phyloP scores from a whole-genome alignment of 2,113 vertebrate genomes.

The Phycodurus eques region DNA sequence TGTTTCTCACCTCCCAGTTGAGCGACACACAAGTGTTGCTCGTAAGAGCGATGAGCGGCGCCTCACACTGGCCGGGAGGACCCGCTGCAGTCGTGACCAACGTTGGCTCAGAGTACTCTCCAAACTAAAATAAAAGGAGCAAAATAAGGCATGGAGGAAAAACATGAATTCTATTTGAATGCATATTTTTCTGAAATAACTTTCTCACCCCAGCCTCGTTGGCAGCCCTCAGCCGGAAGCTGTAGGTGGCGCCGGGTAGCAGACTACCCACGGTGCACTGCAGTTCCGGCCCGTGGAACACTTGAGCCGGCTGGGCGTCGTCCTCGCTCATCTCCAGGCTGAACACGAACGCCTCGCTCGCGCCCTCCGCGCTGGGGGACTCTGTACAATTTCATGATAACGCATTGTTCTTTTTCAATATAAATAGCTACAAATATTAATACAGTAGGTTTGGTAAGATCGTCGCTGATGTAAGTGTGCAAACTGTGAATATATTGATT shows the following conservation, averaged over 20 bases:
- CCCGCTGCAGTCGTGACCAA: constrained; percentile 89
- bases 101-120: constrained; percentile 81
- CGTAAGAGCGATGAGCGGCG: constrained; percentile 82
- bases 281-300: constrained; percentile 83
- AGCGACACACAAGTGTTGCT: constrained; percentile 81
- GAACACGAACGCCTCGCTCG: constrained; percentile 81
- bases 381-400: constrained; percentile 44
- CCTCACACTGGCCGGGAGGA: constrained; percentile 87
- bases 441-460: no score
- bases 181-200: not conserved
- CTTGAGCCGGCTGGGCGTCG: constrained; percentile 74
- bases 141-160: not conserved
- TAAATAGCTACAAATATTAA: no score
- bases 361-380: constrained; percentile 66
- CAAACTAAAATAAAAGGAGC: constrained; percentile 71
- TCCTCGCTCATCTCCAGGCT: constrained; percentile 89
- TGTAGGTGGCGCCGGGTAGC: constrained; percentile 86
- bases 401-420: no score
- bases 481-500: no score
- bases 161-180: not conserved
- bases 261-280: constrained; percentile 88
- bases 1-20: constrained; percentile 91
- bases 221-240: constrained; percentile 84
- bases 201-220: constrained; percentile 91
- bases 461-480: no score